phyloP scores from a whole-genome alignment of 2,797 vertebrate genomes.

The Crocodylus rhombifer region DNA sequence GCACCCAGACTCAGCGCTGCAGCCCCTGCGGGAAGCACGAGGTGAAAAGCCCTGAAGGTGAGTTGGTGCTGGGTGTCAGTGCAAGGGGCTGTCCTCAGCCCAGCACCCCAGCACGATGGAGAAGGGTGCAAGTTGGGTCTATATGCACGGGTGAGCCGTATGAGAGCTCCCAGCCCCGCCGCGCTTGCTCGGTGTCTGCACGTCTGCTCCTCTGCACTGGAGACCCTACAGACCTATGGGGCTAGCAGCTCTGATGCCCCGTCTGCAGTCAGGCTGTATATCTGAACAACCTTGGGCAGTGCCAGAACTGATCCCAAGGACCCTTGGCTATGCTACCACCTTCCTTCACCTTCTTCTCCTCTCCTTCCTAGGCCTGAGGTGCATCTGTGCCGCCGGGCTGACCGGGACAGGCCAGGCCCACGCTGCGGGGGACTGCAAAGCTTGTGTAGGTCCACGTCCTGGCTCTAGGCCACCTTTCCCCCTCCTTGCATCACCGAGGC shows the following conservation, averaged over 20 bases:
- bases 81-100: background rate
- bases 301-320: background rate
- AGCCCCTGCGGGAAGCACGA: background rate
- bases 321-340: background rate
- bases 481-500: background rate
- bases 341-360: background rate
- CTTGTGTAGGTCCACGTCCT: background rate
- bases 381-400: background rate
- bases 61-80: background rate
- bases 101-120: background rate
- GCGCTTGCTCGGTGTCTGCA: no score
- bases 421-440: background rate
- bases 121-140: no score
- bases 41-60: background rate
- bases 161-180: no score
- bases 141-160: no score
- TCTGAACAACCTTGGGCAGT: background rate
- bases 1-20: background rate
- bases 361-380: conserved; percentile 25
- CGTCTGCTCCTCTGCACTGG: no score
- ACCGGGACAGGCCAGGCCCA: background rate
- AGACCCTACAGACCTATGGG: no score
- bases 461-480: background rate
- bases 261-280: background rate
- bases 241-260: no score